Evolutionary conservation across 2,113 vertebrate species (phyloP).

Genomic region (Apteryx mantelli): DNA sequence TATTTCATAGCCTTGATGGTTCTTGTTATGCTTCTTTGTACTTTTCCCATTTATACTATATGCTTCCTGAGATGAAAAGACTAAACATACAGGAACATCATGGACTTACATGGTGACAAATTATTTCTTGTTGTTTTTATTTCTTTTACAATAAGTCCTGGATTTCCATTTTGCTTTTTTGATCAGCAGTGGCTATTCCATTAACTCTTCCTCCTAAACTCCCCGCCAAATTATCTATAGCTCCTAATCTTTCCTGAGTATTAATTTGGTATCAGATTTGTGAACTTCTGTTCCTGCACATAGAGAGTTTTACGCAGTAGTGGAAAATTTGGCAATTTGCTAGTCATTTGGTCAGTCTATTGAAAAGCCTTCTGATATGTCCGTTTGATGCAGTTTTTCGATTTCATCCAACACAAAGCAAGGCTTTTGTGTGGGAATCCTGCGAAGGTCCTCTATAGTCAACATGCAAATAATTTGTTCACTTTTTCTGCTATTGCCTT

Average conservation of each 20-base stretch:
- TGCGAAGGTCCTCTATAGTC: background rate
- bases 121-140: background rate
- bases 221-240: background rate
- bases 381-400: background rate
- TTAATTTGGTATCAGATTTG: background rate
- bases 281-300: background rate
- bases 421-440: background rate
- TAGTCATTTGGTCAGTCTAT: background rate
- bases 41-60: background rate
- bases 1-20: background rate
- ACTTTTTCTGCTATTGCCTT: background rate
- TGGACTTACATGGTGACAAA: background rate
- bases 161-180: background rate
- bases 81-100: background rate
- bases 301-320: background rate
- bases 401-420: background rate
- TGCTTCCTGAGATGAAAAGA: background rate
- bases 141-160: background rate
- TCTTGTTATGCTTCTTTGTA: background rate
- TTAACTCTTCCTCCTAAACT: background rate
- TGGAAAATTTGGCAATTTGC: background rate
- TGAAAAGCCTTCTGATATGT: background rate
- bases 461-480: background rate
- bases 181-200: background rate
- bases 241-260: rapidly evolving